Conservation (phyloP, 1,140 invertebrate genomes). For the Bathynomus jamesi region DNA sequence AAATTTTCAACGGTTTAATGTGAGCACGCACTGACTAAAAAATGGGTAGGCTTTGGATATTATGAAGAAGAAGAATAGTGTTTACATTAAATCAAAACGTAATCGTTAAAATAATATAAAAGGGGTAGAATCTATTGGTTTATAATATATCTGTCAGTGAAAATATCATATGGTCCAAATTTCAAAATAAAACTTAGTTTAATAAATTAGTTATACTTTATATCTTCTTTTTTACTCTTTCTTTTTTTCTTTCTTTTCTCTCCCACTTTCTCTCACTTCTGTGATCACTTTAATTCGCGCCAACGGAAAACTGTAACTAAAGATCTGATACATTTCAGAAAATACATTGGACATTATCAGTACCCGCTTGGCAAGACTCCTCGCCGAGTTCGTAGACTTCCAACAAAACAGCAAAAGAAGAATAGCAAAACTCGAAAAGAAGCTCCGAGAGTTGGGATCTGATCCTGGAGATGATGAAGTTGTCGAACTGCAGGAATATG, state of each 20-base stretch:
- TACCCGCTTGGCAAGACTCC: conserved; percentile 61
- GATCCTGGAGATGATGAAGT: too few relatives aligned
- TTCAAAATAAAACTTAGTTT: neutral
- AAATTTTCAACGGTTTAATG: too few relatives aligned
- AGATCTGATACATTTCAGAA: conserved; percentile 1
- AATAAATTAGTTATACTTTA: neutral
- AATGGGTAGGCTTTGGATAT: neutral
- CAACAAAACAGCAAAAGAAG: conserved; percentile 63
- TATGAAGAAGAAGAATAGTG: neutral
- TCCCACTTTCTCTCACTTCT: neutral
- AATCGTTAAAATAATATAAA: neutral
- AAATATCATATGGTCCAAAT: too few relatives aligned
- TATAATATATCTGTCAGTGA: too few relatives aligned
- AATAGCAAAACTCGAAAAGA: conserved; percentile 48
- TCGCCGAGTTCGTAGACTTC: conserved; percentile 66
- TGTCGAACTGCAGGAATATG: too few relatives aligned
- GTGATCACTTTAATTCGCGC: neutral
- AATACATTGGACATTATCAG: conserved; percentile 11
- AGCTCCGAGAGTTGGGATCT: too few relatives aligned
- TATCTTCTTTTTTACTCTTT: neutral
- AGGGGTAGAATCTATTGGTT: neutral
- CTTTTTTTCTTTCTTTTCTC: neutral
- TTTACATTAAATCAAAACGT: neutral
- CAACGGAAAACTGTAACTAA: neutral
- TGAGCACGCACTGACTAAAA: neutral